Evolutionary conservation across 2,888 invertebrate genomes (phyloP).

Genomic region (Hypolimnas misippus): DNA sequence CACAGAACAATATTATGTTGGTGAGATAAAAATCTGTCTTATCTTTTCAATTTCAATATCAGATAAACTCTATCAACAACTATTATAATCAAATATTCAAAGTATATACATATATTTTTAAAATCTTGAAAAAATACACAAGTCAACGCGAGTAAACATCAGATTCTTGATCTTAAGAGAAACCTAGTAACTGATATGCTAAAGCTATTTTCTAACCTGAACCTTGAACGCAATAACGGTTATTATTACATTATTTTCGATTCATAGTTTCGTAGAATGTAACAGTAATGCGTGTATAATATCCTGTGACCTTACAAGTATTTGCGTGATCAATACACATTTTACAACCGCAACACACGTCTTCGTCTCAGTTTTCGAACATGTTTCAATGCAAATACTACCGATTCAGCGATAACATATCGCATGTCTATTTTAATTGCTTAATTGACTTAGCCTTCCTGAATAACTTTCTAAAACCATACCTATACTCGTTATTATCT

Average conservation of each 20-base stretch:
- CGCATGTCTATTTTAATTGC: conserved; percentile 58
- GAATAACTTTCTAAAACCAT: conserved; percentile 55
- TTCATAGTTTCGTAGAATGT: conserved; percentile 24
- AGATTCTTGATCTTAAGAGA: conserved; percentile 34
- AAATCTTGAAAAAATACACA: conserved; percentile 4
- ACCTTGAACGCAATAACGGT: conserved; percentile 35
- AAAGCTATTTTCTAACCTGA: conserved; percentile 34
- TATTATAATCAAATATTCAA: background rate
- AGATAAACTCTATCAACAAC: background rate
- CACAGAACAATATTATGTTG: too few relatives aligned
- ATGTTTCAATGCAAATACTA: conserved; percentile 37
- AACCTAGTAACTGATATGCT: conserved; percentile 38
- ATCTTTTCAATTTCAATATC: background rate
- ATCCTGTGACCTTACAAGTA: conserved; percentile 55
- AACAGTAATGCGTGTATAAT: conserved; percentile 41
- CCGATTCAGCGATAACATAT: conserved; percentile 43
- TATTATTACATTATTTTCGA: conserved; percentile 33
- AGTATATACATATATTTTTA: background rate
- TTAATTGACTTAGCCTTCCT: conserved; percentile 59
- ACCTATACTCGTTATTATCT: conserved; percentile 2
- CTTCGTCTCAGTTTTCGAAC: conserved; percentile 53
- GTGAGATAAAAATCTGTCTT: too few relatives aligned
- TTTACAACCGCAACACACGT: conserved; percentile 55
- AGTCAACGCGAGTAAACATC: conserved; percentile 9
- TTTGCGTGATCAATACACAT: conserved; percentile 56